A percentile compares a stretch with the other conserved stretches of the same genome.
These are phyloP conservation scores for human DNA, from an alignment of 2,113 vertebrate genomes.

Conservation along the genomic window GRCh38 chr6:58042001-58042500, in stretches of 20 bases:
- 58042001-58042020: neutral
- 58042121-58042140: neutral
- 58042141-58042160: neutral
- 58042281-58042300: neutral
- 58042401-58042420: neutral
- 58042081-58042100: neutral
- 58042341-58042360: neutral
- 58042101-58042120: neutral
- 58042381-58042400: neutral
- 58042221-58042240: neutral
- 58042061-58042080: neutral
- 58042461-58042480: neutral
- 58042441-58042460: neutral
- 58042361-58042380: neutral
- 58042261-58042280: neutral
- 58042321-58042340: neutral
- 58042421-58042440: neutral
- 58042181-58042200: neutral
- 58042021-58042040: neutral
- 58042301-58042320: neutral
- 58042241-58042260: neutral
- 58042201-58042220: neutral
- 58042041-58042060: neutral
- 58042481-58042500: neutral
- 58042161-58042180: neutral